A percentile compares a stretch with the other conserved stretches of the same genome.
These are phyloP conservation scores for Nemapogon koenigi DNA, from an alignment of 2,888 invertebrate genomes.

Conservation along the genomic window DNA sequence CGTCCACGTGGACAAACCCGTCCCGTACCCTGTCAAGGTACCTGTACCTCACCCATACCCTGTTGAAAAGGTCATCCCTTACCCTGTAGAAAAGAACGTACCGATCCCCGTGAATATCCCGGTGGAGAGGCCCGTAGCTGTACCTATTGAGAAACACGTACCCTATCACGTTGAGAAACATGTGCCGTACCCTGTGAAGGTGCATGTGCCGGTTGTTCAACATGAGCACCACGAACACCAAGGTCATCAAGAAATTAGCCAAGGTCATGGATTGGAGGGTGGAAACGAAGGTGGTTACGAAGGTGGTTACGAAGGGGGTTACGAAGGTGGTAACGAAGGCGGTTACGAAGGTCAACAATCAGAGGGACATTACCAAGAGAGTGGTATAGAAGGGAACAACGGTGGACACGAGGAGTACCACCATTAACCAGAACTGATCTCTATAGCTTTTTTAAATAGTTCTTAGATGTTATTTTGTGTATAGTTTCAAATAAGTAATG, in stretches of 20 bases:
- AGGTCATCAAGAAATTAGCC: slow-evolving; percentile 18
- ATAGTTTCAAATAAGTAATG: slow-evolving; percentile 41
- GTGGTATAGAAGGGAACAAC: slow-evolving; percentile 13
- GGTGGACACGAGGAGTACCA: slow-evolving; percentile 40
- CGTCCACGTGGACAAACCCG: slow-evolving; percentile 79
- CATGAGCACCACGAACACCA: slow-evolving; percentile 40
- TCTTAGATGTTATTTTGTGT: slow-evolving; percentile 57
- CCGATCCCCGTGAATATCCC: slow-evolving; percentile 70
- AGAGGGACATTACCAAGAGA: slow-evolving; percentile 11
- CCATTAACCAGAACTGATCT: slow-evolving; percentile 57
- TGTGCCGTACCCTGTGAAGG: slow-evolving; percentile 74
- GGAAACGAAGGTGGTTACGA: slow-evolving; percentile 22
- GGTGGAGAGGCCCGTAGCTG: slow-evolving; percentile 65
- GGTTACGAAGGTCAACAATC: slow-evolving; percentile 16
- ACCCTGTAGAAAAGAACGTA: slow-evolving; percentile 70
- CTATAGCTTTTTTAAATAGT: slow-evolving; percentile 37
- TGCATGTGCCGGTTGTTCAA: slow-evolving; percentile 70
- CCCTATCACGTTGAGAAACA: slow-evolving; percentile 72
- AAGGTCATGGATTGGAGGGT: slow-evolving; percentile 28
- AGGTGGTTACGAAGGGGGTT: slow-evolving; percentile 17
- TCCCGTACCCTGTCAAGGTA: slow-evolving; percentile 78
- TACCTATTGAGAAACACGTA: slow-evolving; percentile 72
- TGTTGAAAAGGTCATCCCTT: slow-evolving; percentile 70
- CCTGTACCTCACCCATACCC: slow-evolving; percentile 75
- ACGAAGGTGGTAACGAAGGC: slow-evolving; percentile 13